A percentile compares a stretch with the other conserved stretches of the same genome.
Evolutionary conservation across 2,888 invertebrate species (phyloP).

Genomic region (Lycocerus yunnanus): DNA sequence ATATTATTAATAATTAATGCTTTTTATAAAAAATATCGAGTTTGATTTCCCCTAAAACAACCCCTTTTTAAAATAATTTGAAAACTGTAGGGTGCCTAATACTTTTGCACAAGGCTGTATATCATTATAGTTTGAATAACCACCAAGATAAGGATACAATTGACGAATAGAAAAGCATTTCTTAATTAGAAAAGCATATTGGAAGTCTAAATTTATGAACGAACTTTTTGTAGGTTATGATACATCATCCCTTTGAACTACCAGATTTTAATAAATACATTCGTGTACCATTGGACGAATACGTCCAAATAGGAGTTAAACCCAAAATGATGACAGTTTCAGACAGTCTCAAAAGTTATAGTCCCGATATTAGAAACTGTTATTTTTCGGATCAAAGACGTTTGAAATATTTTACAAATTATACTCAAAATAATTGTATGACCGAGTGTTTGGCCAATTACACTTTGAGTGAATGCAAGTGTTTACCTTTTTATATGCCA

Average conservation of each 20-base stretch:
- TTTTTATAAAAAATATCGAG: no score
- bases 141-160: no score
- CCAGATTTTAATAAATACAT: conserved; percentile 72
- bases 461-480: conserved; percentile 56
- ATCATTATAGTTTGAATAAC: no score
- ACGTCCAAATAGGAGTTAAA: conserved; percentile 69
- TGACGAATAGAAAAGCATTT: no score
- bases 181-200: no score
- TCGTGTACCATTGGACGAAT: conserved; percentile 68
- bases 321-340: conserved; percentile 76
- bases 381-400: conserved; percentile 68
- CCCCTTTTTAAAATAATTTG: no score
- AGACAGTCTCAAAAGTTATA: conserved; percentile 65
- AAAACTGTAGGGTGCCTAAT: no score
- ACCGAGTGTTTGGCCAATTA: conserved; percentile 72
- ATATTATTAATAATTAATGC: no score
- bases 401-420: conserved; percentile 67
- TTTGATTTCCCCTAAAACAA: no score
- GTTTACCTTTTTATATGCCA: conserved; percentile 69
- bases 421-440: conserved; percentile 72
- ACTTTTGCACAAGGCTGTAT: no score
- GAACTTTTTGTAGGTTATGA: conserved; percentile 57
- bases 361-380: conserved; percentile 67
- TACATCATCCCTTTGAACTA: conserved; percentile 70
- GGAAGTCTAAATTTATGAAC: no score